These are phyloP conservation scores for Narcine bancroftii DNA, from an alignment of 2,113 vertebrate genomes.

Conservation along the genomic window DNA sequence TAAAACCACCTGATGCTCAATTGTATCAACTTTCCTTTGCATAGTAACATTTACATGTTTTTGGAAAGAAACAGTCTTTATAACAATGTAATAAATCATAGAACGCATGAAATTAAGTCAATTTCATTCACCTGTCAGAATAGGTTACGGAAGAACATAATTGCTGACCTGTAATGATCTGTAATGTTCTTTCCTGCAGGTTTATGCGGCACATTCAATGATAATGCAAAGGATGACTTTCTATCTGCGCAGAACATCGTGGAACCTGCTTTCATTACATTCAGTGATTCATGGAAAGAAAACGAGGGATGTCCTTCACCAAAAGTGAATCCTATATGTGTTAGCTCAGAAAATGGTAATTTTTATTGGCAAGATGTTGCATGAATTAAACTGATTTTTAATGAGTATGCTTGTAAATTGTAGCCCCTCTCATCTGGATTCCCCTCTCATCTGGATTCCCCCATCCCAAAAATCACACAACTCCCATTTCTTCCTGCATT, in stretches of 20 bases:
- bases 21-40: background rate
- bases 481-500: too few species aligned
- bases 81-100: background rate
- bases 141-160: background rate
- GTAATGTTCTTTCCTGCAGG: conserved; percentile 41
- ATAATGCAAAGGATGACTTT: conserved; percentile 51
- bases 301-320: conserved; percentile 46
- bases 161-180: background rate
- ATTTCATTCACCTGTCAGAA: background rate
- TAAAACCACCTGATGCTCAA: background rate
- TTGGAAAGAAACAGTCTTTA: background rate
- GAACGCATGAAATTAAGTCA: background rate
- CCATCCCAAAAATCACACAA: too few species aligned
- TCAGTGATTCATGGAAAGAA: conserved; percentile 49
- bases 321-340: conserved; percentile 45
- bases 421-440: too few species aligned
- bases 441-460: too few species aligned
- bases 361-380: background rate
- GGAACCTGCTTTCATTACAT: conserved; percentile 46
- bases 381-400: background rate
- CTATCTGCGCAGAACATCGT: conserved; percentile 48
- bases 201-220: conserved; percentile 52
- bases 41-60: background rate
- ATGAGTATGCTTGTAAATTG: too few species aligned
- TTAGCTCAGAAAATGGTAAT: conserved; percentile 60